Percentiles rank a stretch among this genome's conserved stretches.
Conservation (phyloP, 2,113 vertebrate species). For the Neogale vison region DNA sequence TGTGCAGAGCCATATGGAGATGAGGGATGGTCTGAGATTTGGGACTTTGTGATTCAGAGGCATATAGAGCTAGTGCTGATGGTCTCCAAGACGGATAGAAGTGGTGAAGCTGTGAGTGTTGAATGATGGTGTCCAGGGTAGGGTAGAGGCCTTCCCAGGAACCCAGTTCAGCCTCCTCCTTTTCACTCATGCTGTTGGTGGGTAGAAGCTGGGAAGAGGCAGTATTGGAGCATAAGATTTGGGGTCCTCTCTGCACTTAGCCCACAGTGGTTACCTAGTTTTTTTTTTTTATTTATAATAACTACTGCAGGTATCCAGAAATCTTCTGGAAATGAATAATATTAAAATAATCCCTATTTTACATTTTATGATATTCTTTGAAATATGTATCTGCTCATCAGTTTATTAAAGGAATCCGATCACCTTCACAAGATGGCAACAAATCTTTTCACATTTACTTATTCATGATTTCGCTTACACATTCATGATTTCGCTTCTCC, state of each 20-base stretch:
- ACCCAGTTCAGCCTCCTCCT: not conserved
- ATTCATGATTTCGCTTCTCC: not conserved
- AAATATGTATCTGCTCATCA: not conserved
- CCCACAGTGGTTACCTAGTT: not conserved
- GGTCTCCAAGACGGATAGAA: not conserved
- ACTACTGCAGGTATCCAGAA: not conserved
- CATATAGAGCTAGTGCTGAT: not conserved
- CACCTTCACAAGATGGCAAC: not conserved
- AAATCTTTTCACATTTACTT: not conserved
- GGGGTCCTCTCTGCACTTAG: not conserved
- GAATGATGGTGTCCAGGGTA: not conserved
- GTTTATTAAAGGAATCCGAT: not conserved
- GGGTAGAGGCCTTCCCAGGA: not conserved
- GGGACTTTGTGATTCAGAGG: not conserved
- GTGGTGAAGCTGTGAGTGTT: not conserved
- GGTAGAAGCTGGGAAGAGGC: not conserved
- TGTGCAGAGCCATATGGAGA: not conserved
- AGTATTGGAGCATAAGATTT: not conserved
- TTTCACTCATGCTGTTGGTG: not conserved
- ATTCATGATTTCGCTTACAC: not conserved
- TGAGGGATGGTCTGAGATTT: not conserved
- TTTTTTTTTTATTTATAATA: not conserved
- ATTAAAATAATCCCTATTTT: not conserved
- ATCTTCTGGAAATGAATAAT: not conserved
- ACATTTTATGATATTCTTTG: not conserved